These are phyloP conservation scores for Colaptes auratus DNA, from an alignment of 2,113 vertebrate species.

Conservation along the genomic window DNA sequence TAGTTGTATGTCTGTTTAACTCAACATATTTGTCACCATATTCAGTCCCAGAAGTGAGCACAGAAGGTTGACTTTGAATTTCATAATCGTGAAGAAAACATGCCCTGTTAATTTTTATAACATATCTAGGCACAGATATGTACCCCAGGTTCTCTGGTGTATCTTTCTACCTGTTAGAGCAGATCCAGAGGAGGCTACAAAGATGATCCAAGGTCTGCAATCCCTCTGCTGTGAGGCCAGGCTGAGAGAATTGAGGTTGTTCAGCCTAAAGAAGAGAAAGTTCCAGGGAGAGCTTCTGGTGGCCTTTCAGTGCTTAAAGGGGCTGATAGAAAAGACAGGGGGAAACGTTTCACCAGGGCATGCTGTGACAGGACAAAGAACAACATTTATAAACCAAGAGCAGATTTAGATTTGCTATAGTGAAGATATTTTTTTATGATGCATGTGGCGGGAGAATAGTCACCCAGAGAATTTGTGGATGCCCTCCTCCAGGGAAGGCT, in stretches of 20 bases:
- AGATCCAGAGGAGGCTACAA: not conserved
- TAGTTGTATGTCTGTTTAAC: not conserved
- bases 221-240: not conserved
- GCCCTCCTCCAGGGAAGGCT: not conserved
- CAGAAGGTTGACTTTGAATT: not conserved
- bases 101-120: not conserved
- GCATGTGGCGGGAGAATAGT: not conserved
- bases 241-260: not conserved
- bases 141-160: not conserved
- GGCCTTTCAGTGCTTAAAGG: not conserved
- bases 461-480: not conserved
- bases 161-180: not conserved
- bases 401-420: not conserved
- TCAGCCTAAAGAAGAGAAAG: not conserved
- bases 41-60: not conserved
- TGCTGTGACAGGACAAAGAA: not conserved
- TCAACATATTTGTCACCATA: not conserved
- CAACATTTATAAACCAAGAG: not conserved
- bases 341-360: not conserved
- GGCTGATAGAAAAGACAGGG: not conserved
- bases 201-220: not conserved
- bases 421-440: fast-evolving
- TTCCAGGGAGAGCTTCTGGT: not conserved
- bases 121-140: not conserved
- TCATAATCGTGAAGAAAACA: not conserved